These are phyloP conservation scores for Andricus quercusramuli DNA, from an alignment of 2,888 invertebrate species.

Conservation along the genomic window DNA sequence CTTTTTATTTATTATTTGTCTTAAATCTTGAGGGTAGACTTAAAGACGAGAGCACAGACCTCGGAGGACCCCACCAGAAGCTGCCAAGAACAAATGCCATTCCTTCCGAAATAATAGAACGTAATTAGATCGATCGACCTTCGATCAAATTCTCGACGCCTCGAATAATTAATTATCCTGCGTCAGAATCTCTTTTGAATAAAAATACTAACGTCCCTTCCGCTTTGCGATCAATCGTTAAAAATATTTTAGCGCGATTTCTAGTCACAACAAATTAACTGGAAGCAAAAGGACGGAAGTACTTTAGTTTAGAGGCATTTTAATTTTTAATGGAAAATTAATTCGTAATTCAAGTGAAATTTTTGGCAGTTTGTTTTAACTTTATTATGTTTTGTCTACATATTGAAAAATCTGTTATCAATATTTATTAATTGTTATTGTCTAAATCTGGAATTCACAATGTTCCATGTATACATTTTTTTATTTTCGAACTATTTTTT, in stretches of 20 bases:
- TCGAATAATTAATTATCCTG: conserved; percentile 33
- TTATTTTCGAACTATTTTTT: too few relatives aligned
- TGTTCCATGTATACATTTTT: too few relatives aligned
- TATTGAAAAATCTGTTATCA: too few relatives aligned
- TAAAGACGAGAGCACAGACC: conserved; percentile 64
- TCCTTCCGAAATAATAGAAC: conserved; percentile 40
- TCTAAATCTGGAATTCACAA: too few relatives aligned
- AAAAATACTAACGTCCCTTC: conserved; percentile 15
- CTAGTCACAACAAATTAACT: conserved; percentile 45
- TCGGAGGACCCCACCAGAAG: conserved; percentile 36
- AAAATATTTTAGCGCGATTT: conserved; percentile 12
- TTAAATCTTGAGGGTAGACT: conserved; percentile 68
- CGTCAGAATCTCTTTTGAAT: conserved; percentile 30
- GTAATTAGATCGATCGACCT: conserved; percentile 55
- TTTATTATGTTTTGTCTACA: too few relatives aligned
- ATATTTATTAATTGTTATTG: too few relatives aligned
- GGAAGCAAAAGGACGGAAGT: conserved; percentile 2
- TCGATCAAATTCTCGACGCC: conserved; percentile 27
- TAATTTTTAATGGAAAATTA: neutral
- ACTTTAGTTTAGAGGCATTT: conserved; percentile 23
- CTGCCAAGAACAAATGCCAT: conserved; percentile 31
- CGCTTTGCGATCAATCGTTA: neutral
- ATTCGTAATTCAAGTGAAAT: neutral
- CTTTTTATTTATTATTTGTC: conserved; percentile 64
- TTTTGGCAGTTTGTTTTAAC: neutral